Conservation (phyloP, 2,888 invertebrate genomes). For the Troides aeacus region DNA sequence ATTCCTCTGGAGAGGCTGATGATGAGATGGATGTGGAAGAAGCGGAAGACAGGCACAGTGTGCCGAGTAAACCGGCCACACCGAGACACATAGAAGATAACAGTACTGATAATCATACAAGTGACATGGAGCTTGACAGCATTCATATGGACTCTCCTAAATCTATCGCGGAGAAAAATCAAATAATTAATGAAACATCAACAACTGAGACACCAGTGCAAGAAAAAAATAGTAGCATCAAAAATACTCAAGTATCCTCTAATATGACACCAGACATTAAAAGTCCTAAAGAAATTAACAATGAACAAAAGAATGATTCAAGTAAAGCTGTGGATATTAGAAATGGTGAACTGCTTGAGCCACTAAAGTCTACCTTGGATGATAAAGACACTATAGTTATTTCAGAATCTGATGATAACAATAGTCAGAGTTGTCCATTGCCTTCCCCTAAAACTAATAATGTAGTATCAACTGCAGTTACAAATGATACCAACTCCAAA, state of each 20-base stretch:
- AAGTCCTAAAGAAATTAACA: conserved; percentile 28
- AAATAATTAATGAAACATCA: conserved; percentile 60
- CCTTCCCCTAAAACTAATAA: conserved; percentile 67
- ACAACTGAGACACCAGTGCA: conserved; percentile 48
- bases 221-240: conserved; percentile 36
- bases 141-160: conserved; percentile 75
- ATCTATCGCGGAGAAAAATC: conserved; percentile 64
- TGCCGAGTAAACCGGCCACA: conserved; percentile 62
- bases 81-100: conserved; percentile 64
- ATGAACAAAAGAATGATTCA: conserved; percentile 40
- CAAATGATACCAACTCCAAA: conserved; percentile 59
- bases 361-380: conserved; percentile 52
- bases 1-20: conserved; percentile 83
- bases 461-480: conserved; percentile 51
- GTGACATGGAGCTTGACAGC: conserved; percentile 75
- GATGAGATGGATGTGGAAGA: conserved; percentile 85
- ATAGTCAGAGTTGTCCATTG: conserved; percentile 73
- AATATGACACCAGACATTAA: conserved; percentile 37
- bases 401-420: conserved; percentile 74
- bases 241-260: conserved; percentile 39
- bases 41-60: conserved; percentile 66
- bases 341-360: conserved; percentile 59
- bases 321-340: conserved; percentile 47
- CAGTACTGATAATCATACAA: conserved; percentile 72
- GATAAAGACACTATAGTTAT: conserved; percentile 74